Evolutionary conservation across 2,888 invertebrate species (phyloP).

Genomic region (Incurvaria masculella): DNA sequence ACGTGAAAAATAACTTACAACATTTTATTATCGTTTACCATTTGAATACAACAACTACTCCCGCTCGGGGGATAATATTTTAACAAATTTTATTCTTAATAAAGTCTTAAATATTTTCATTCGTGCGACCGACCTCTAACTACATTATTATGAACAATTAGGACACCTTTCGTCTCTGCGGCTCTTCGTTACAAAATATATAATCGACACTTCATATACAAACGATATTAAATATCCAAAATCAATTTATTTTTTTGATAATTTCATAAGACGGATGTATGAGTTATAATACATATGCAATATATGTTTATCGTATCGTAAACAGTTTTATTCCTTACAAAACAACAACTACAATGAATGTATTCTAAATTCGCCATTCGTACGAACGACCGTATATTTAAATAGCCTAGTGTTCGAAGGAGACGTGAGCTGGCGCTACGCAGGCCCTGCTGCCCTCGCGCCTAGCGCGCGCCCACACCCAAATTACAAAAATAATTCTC

Average conservation of each 20-base stretch:
- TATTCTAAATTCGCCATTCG: slow-evolving; percentile 35
- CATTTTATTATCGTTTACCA: slow-evolving; percentile 52
- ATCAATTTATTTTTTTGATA: slow-evolving; percentile 41
- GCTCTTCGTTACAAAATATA: slow-evolving; percentile 24
- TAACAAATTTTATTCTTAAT: slow-evolving; percentile 53
- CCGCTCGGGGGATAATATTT: slow-evolving; percentile 47
- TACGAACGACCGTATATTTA: slow-evolving; percentile 31
- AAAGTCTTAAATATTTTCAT: slow-evolving; percentile 44
- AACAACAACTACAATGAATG: slow-evolving; percentile 52
- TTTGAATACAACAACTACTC: slow-evolving; percentile 57
- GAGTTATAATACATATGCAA: slow-evolving; percentile 50
- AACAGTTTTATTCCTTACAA: slow-evolving; percentile 34
- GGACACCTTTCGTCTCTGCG: background rate
- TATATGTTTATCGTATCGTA: slow-evolving; percentile 42
- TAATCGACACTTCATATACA: slow-evolving; percentile 39
- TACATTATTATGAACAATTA: background rate
- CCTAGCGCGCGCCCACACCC: slow-evolving; percentile 18
- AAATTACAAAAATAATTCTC: slow-evolving; percentile 42
- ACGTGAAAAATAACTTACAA: slow-evolving; percentile 59
- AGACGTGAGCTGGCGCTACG: slow-evolving; percentile 15
- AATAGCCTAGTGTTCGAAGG: slow-evolving; percentile 15
- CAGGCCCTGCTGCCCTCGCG: slow-evolving; percentile 16
- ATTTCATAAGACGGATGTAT: slow-evolving; percentile 54
- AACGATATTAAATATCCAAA: slow-evolving; percentile 44
- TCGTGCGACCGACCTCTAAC: background rate